phyloP scores from a whole-genome alignment of 2,888 invertebrate genomes.

The Diplolepis rosae region DNA sequence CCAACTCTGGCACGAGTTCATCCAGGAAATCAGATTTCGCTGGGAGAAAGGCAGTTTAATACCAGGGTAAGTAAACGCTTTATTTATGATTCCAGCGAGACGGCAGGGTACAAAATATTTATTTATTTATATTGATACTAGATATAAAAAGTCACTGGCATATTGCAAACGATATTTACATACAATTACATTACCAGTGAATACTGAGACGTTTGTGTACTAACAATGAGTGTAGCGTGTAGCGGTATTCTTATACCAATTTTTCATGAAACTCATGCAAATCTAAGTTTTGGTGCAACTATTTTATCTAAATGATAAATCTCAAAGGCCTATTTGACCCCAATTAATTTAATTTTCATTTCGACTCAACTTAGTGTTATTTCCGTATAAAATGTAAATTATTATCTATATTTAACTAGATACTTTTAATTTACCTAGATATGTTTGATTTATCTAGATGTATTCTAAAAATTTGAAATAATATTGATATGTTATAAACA shows the following conservation, averaged over 20 bases:
- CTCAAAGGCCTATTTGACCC: too few relatives aligned
- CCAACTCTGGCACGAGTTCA: constrained; percentile 95
- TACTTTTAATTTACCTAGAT: not conserved
- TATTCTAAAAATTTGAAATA: not conserved
- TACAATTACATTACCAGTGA: constrained; percentile 26
- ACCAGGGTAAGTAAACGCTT: constrained; percentile 84
- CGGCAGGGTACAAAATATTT: constrained; percentile 14
- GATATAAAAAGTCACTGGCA: constrained; percentile 15
- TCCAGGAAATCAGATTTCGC: constrained; percentile 90
- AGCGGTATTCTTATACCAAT: constrained; percentile 1
- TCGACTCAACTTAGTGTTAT: not conserved
- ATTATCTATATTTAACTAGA: not conserved
- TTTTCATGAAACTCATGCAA: not conserved
- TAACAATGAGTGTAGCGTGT: constrained; percentile 28
- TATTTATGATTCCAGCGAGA: constrained; percentile 38
- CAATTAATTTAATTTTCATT: too few relatives aligned
- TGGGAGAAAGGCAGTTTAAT: constrained; percentile 88
- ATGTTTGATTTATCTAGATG: not conserved
- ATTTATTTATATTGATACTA: constrained; percentile 27
- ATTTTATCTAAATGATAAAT: not conserved
- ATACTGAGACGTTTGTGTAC: constrained; percentile 24
- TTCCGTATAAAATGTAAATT: not conserved
- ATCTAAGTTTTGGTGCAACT: not conserved
- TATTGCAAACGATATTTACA: constrained; percentile 21
- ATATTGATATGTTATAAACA: not conserved